phyloP scores from a whole-genome alignment of 2,888 invertebrate genomes.

The Pocota personata region DNA sequence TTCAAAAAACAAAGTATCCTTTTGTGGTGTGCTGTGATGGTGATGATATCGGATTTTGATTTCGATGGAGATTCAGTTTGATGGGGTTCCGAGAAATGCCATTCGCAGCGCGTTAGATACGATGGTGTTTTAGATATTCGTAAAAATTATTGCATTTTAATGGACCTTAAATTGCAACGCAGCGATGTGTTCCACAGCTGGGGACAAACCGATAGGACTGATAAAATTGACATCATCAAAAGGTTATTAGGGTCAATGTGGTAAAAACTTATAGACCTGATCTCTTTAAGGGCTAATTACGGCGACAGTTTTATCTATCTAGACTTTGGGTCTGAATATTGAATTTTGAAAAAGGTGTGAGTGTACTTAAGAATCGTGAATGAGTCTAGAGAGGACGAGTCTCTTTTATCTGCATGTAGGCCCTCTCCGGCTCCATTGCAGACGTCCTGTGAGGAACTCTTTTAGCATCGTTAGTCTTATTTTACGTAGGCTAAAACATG shows the following conservation, averaged over 20 bases:
- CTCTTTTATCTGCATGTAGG: too few relatives aligned
- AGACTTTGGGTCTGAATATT: not conserved
- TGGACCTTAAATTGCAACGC: conserved; percentile 18
- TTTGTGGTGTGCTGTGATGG: conserved; percentile 19
- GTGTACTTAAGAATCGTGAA: too few relatives aligned
- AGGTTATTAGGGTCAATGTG: not conserved
- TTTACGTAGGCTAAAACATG: too few relatives aligned
- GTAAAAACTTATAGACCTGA: not conserved
- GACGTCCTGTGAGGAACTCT: too few relatives aligned
- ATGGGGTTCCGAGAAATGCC: conserved; percentile 15
- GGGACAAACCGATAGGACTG: not conserved
- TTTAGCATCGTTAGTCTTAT: too few relatives aligned
- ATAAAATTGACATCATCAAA: not conserved
- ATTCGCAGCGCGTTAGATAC: not conserved
- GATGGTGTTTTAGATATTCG: not conserved
- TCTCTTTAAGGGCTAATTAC: not conserved
- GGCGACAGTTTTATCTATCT: not conserved
- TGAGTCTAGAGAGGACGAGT: too few relatives aligned
- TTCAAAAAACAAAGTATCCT: conserved; percentile 7
- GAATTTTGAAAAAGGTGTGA: too few relatives aligned
- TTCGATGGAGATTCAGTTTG: conserved; percentile 9
- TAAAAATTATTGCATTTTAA: conserved; percentile 33
- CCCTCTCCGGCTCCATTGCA: too few relatives aligned
- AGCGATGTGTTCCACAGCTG: not conserved
- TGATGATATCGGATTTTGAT: conserved; percentile 22